phyloP scores from a whole-genome alignment of 2,888 invertebrate genomes.

The Aphrophora alni region DNA sequence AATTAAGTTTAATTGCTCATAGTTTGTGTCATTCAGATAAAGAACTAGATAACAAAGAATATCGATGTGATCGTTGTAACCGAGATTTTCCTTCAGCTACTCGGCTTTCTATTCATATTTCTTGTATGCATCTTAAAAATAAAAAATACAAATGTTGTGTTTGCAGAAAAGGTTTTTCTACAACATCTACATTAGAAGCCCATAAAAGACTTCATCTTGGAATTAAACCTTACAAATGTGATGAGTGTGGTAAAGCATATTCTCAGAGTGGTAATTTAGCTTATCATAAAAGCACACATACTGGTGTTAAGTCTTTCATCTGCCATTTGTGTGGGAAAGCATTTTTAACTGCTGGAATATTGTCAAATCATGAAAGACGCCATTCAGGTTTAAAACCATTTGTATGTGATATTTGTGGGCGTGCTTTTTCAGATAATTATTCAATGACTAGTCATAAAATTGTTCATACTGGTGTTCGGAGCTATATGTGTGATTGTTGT shows the following conservation, averaged over 20 bases:
- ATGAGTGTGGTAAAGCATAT: neutral
- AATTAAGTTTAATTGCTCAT: neutral
- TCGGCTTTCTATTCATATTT: neutral
- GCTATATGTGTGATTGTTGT: neutral
- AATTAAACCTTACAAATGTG: neutral
- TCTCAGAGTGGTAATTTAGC: neutral
- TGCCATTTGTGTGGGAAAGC: neutral
- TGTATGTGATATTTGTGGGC: neutral
- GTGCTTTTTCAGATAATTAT: neutral
- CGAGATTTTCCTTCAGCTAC: neutral
- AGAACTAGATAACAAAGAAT: neutral
- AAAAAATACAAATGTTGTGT: constrained; percentile 1
- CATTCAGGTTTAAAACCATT: neutral
- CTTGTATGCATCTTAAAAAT: neutral
- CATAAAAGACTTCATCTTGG: constrained; percentile 3
- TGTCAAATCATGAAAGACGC: neutral
- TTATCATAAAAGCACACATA: neutral
- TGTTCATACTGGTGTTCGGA: neutral
- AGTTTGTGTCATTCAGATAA: neutral
- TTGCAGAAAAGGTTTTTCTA: neutral
- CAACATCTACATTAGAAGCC: neutral
- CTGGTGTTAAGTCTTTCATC: neutral
- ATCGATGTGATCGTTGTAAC: neutral
- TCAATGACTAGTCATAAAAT: constrained; percentile 6
- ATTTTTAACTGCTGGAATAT: constrained; percentile 6